Conservation (phyloP, 64 coral and sea anemone species). For the Stylophora pistillata region DNA sequence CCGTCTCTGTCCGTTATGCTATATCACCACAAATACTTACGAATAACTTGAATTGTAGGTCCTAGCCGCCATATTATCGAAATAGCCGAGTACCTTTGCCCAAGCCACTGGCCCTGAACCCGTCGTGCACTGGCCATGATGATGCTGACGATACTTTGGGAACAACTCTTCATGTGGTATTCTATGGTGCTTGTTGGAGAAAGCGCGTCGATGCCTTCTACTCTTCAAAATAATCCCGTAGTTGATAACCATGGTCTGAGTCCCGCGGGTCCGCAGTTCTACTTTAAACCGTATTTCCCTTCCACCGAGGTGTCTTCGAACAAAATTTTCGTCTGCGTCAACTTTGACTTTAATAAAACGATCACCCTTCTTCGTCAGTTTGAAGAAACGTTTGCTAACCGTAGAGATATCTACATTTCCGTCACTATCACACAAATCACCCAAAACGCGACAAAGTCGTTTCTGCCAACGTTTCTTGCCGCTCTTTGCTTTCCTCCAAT, state of each 20-base stretch:
- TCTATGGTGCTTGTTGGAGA: slow-evolving; percentile 11
- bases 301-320: slow-evolving; percentile 76
- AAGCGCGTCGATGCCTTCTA: slow-evolving; percentile 49
- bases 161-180: slow-evolving; percentile 60
- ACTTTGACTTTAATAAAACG: slow-evolving; percentile 72
- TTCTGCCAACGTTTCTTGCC: slow-evolving; percentile 80
- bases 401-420: slow-evolving; percentile 38
- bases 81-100: slow-evolving; percentile 83
- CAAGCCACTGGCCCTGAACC: slow-evolving; percentile 87
- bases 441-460: slow-evolving; percentile 70
- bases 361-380: slow-evolving; percentile 70
- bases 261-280: slow-evolving; percentile 49
- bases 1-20: not conserved
- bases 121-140: slow-evolving; percentile 66
- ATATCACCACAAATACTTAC: slow-evolving; percentile 42
- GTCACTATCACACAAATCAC: slow-evolving; percentile 54
- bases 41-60: slow-evolving; percentile 43
- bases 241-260: slow-evolving; percentile 50
- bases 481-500: slow-evolving; percentile 36
- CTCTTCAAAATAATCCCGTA: slow-evolving; percentile 78
- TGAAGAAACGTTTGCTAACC: slow-evolving; percentile 64
- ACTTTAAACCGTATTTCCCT: slow-evolving; percentile 87
- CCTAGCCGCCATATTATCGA: slow-evolving; percentile 64
- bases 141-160: slow-evolving; percentile 72
- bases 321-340: slow-evolving; percentile 54